These are phyloP conservation scores for Philopedon plagiatum DNA, from an alignment of 2,888 invertebrate species.

Conservation along the genomic window DNA sequence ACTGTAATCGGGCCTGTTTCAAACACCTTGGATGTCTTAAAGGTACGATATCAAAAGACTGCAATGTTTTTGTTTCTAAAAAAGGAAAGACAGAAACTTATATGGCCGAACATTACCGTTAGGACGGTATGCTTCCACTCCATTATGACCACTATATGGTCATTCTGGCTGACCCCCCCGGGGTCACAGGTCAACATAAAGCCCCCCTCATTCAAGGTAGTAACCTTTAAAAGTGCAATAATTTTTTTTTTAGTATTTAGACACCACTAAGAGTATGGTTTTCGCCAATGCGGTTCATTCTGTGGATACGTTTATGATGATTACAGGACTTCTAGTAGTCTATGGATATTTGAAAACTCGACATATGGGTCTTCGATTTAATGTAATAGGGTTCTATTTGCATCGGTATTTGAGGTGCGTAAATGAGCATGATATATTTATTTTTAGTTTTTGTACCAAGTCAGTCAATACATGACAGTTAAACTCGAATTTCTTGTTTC, in stretches of 20 bases:
- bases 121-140: too few species aligned
- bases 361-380: constrained; percentile 48
- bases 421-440: too few species aligned
- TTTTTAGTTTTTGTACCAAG: too few species aligned
- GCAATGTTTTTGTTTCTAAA: neutral
- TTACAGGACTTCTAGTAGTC: constrained; percentile 52
- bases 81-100: neutral
- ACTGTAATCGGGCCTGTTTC: constrained; percentile 46
- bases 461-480: too few species aligned
- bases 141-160: too few species aligned
- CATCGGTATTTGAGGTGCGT: constrained; percentile 49
- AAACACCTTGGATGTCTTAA: constrained; percentile 48
- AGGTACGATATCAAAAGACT: constrained; percentile 8
- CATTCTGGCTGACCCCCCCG: too few species aligned
- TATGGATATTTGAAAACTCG: constrained; percentile 53
- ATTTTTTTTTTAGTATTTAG: constrained; percentile 47
- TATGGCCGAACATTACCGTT: too few species aligned
- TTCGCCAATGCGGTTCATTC: constrained; percentile 50
- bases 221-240: neutral
- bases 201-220: too few species aligned
- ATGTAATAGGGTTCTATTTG: constrained; percentile 44
- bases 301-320: constrained; percentile 54
- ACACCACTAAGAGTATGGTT: constrained; percentile 49
- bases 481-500: too few species aligned
- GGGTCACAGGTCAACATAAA: too few species aligned